Base-by-base conservation (phyloP, 2,797 vertebrate species). In the Melanotaenia maccullochi region DNA sequence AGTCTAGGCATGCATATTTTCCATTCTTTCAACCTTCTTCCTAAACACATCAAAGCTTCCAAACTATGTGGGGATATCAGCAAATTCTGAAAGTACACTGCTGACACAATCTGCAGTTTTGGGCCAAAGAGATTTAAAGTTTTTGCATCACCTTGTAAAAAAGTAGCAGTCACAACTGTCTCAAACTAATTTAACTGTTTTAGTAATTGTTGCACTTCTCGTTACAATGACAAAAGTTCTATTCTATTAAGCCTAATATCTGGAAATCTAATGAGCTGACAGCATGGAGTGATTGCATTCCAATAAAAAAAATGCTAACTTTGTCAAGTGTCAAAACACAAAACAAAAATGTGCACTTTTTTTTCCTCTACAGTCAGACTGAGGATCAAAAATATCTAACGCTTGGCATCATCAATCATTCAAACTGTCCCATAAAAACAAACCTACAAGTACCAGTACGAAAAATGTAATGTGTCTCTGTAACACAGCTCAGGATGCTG, bases 331-430 rank as follows among this genome's bases (percentile, higher is more conserved):
- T 85, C 57, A 73, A 71, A 51, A 76, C 42, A 51, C 32, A 30
- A 60, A 22, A 77, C 57, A 68, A 49, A 65, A 65, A 54, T 49
- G 18, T 49, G 9, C 4, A 70, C 11, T 24, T 64, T 4, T 51
- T 35, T 24, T 54, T 52, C 20, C 47, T n/a, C 20, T 36, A 4
- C 52, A 79, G 30, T 35, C 3, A 58, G n/a, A 66, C 63, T 5
- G 8, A 56, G 55, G 14, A 71, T 0, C 14, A 60, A 0, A 38
- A 69, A 54, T 44, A 44, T 44, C 35, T n/a, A 68, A 59, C 12
- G 18, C 2, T 0, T 70, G 30, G 11, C 60, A 67, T 81, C 74
- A 78, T 64, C 65, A 44, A 78, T 74, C 65, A 68, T 67, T 80
- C 18, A 75, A 63, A 60, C 8, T 4, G 14, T 60, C 55, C 18